Conservation (phyloP, 2,113 vertebrate genomes). For the Catagonus wagneri region DNA sequence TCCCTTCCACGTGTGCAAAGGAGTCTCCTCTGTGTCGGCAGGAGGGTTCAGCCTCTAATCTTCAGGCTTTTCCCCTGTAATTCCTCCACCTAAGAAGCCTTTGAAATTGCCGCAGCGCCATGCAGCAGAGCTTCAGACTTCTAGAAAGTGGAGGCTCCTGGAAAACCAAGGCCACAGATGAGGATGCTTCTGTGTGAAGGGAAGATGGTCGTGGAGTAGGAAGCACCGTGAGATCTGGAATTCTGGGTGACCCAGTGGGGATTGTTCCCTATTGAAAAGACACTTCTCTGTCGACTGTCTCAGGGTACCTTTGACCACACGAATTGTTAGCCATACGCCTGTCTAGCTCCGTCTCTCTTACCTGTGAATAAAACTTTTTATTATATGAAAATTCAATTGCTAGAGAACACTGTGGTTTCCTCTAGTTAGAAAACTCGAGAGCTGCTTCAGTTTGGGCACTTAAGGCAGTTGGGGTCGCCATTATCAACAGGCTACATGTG, state of each 20-base stretch:
- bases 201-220: neutral
- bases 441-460: neutral
- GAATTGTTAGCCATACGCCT: neutral
- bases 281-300: neutral
- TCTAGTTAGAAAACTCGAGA: constrained; percentile 3
- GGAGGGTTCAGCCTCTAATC: neutral
- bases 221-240: neutral
- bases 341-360: neutral
- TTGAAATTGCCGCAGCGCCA: neutral
- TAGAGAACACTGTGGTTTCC: neutral
- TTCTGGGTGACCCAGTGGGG: neutral
- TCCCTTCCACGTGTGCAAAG: neutral
- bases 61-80: neutral
- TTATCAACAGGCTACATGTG: neutral
- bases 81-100: neutral
- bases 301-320: neutral
- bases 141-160: neutral
- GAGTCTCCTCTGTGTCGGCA: neutral
- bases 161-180: neutral
- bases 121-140: neutral
- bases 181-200: too few relatives aligned
- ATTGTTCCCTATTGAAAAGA: neutral
- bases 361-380: constrained; percentile 6
- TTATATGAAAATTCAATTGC: constrained; percentile 27
- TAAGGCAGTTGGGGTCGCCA: neutral